These are phyloP conservation scores for Xestobium rufovillosum DNA, from an alignment of 2,888 invertebrate genomes.

Conservation along the genomic window DNA sequence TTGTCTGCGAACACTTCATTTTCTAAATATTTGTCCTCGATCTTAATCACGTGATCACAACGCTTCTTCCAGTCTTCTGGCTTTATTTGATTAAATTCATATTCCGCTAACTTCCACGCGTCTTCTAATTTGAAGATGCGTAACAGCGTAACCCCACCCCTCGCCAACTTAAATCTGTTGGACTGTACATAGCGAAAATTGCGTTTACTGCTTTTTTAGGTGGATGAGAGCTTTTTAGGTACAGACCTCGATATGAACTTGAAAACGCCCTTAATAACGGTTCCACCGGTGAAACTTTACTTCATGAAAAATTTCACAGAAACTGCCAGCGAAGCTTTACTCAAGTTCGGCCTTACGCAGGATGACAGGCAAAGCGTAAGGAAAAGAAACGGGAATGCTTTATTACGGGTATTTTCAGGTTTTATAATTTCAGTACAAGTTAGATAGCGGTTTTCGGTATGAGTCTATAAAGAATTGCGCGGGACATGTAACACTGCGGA, in stretches of 20 bases:
- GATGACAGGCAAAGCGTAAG: constrained; percentile 25
- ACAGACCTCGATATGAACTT: constrained; percentile 42
- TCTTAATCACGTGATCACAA: too few relatives aligned
- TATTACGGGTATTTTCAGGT: too few relatives aligned
- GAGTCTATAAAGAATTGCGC: constrained; percentile 34
- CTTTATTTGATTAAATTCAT: too few relatives aligned
- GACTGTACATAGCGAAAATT: constrained; percentile 26
- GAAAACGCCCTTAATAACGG: constrained; percentile 53
- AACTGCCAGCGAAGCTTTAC: constrained; percentile 55
- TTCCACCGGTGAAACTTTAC: constrained; percentile 58
- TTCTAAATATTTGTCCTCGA: too few relatives aligned
- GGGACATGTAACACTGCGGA: constrained; percentile 36
- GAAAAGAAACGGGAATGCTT: too few relatives aligned
- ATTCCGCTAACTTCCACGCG: too few relatives aligned
- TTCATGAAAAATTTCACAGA: constrained; percentile 64
- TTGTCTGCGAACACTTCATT: too few relatives aligned
- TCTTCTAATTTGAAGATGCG: too few relatives aligned
- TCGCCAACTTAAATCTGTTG: too few relatives aligned
- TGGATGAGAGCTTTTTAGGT: constrained; percentile 59
- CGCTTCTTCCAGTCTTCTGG: too few relatives aligned
- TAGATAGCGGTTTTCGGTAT: constrained; percentile 26
- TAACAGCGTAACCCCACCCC: too few relatives aligned
- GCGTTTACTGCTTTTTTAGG: constrained; percentile 39
- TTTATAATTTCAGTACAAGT: constrained; percentile 25
- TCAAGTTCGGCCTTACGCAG: constrained; percentile 47